Evolutionary conservation across 1,140 invertebrate species (phyloP).

Genomic region (Drosophila saltans): DNA sequence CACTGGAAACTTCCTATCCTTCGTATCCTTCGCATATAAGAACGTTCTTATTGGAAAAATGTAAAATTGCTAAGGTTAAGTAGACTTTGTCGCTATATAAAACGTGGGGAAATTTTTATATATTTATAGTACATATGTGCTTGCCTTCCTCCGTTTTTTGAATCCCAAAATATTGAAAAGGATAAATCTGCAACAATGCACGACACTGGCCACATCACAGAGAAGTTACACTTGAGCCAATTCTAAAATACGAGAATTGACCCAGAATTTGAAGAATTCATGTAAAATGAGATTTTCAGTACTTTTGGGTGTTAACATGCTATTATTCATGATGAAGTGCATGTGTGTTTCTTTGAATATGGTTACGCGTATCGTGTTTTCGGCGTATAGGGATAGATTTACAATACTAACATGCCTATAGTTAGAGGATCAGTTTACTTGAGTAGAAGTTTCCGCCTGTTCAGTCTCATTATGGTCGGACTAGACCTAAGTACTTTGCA

Average conservation of each 20-base stretch:
- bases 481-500: constrained; percentile 33
- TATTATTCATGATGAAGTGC: constrained; percentile 72
- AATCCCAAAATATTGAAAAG: not conserved
- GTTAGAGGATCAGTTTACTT: constrained; percentile 5
- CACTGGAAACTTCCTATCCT: no score
- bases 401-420: constrained; percentile 10
- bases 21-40: no score
- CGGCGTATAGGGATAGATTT: constrained; percentile 22
- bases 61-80: no score
- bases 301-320: constrained; percentile 76
- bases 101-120: no score
- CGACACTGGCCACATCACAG: not conserved
- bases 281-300: constrained; percentile 71
- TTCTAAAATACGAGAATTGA: constrained; percentile 63
- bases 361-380: constrained; percentile 28
- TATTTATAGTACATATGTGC: no score
- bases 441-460: constrained; percentile 15
- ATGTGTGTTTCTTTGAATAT: constrained; percentile 41
- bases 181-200: not conserved
- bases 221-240: constrained; percentile 21
- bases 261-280: constrained; percentile 58
- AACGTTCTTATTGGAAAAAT: no score
- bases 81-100: no score
- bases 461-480: constrained; percentile 33
- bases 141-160: no score